phyloP scores from a whole-genome alignment of 2,797 vertebrate species.

The Kryptopterus vitreolus region DNA sequence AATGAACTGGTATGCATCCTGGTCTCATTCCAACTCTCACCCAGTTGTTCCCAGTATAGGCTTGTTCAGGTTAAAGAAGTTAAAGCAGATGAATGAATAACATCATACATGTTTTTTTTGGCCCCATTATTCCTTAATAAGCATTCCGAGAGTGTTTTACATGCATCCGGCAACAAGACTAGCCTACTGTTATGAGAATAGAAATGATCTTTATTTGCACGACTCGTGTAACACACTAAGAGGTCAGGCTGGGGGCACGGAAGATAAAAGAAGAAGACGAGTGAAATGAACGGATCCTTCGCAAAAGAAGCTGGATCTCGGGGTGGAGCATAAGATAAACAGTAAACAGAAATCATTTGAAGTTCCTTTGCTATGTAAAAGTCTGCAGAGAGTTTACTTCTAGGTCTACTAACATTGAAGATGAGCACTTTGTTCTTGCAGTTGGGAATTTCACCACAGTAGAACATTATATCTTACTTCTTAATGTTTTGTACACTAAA shows the following conservation, averaged over 20 bases:
- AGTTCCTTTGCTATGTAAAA: background rate
- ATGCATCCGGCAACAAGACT: background rate
- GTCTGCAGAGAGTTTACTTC: background rate
- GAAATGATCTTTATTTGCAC: background rate
- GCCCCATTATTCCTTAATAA: background rate
- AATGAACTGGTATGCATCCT: background rate
- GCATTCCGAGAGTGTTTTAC: background rate
- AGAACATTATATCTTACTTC: background rate
- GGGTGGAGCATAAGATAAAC: background rate
- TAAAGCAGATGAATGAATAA: background rate
- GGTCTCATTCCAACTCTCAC: background rate
- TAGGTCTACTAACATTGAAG: background rate
- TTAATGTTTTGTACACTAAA: background rate
- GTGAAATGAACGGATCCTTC: background rate
- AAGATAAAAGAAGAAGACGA: background rate
- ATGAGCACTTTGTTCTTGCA: background rate
- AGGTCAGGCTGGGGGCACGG: conserved; percentile 1
- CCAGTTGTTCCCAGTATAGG: background rate
- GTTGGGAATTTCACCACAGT: background rate
- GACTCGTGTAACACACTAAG: background rate
- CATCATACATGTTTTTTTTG: background rate
- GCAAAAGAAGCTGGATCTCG: background rate
- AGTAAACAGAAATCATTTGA: conserved; percentile 1
- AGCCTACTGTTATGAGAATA: no score
- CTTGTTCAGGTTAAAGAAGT: background rate